Conservation (phyloP, 2,888 invertebrate genomes). For the Cephus spinipes region DNA sequence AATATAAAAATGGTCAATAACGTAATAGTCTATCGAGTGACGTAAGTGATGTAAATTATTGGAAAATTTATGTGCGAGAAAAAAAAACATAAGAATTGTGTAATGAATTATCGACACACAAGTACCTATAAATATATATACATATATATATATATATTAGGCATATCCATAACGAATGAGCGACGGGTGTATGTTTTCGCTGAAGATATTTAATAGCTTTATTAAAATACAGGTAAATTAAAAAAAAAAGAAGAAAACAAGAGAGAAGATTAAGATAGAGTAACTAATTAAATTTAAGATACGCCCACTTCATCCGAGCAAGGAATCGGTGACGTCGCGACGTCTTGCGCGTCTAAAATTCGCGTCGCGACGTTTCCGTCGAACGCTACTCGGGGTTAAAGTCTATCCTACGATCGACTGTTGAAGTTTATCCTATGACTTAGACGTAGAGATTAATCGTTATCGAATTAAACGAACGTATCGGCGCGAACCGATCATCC, state of each 20-base stretch:
- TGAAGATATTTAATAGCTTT: conserved; percentile 20
- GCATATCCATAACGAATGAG: neutral
- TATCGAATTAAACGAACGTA: neutral
- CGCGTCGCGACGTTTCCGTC: neutral
- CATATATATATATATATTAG: neutral
- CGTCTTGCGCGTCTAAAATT: neutral
- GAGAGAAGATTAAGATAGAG: neutral
- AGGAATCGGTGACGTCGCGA: neutral
- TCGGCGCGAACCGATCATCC: neutral
- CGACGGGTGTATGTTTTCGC: conserved; percentile 16
- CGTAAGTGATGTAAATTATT: neutral
- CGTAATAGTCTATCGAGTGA: neutral
- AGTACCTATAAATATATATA: neutral
- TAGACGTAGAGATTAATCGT: neutral
- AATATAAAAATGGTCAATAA: neutral
- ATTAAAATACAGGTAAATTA: conserved; percentile 12
- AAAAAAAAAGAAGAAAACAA: conserved; percentile 6
- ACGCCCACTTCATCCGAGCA: neutral
- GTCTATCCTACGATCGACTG: too few relatives aligned
- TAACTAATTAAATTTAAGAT: neutral
- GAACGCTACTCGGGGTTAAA: neutral
- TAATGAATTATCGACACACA: neutral
- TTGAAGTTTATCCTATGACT: too few relatives aligned
- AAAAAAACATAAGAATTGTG: neutral
- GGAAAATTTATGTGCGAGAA: neutral